Conservation (phyloP, 2,797 vertebrate species). For the Chromobotia macracanthus region DNA sequence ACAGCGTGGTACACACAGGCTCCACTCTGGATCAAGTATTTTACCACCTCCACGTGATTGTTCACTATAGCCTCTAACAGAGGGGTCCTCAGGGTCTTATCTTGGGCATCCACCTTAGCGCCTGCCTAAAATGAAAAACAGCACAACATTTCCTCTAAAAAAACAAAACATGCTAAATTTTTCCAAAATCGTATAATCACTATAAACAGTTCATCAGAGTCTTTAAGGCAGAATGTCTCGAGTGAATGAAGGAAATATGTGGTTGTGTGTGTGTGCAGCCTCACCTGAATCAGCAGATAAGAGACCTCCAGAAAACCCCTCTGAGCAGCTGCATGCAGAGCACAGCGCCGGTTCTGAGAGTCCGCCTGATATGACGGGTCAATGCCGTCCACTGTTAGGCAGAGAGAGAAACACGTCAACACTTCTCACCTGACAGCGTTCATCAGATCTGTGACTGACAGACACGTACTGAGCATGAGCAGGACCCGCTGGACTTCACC, state of each 20-base stretch:
- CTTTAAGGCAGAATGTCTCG: no score
- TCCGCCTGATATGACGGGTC: conserved; percentile 90
- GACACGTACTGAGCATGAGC: conserved; percentile 89
- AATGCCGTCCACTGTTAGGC: conserved; percentile 85
- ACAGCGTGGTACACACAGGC: conserved; percentile 88
- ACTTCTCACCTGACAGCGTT: background rate
- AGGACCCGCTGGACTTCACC: conserved; percentile 91
- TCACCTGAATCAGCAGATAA: conserved; percentile 89
- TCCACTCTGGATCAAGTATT: conserved; percentile 84
- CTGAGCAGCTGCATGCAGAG: conserved; percentile 89
- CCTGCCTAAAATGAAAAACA: conserved; percentile 77
- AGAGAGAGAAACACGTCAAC: conserved; percentile 1
- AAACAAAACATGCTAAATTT: no score
- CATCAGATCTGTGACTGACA: background rate
- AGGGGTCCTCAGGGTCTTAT: conserved; percentile 87
- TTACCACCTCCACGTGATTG: conserved; percentile 84
- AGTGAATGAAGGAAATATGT: no score
- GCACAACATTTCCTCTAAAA: no score
- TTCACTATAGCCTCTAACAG: conserved; percentile 89
- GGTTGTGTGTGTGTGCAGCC: no score
- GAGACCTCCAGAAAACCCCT: conserved; percentile 88
- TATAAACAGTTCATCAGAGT: no score
- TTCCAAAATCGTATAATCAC: no score
- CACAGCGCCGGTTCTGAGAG: conserved; percentile 86
- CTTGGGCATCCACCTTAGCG: conserved; percentile 86